Percentiles rank a stretch among this genome's conserved stretches.
Conservation (phyloP, 1,140 invertebrate genomes). For the Megathymus violae region DNA sequence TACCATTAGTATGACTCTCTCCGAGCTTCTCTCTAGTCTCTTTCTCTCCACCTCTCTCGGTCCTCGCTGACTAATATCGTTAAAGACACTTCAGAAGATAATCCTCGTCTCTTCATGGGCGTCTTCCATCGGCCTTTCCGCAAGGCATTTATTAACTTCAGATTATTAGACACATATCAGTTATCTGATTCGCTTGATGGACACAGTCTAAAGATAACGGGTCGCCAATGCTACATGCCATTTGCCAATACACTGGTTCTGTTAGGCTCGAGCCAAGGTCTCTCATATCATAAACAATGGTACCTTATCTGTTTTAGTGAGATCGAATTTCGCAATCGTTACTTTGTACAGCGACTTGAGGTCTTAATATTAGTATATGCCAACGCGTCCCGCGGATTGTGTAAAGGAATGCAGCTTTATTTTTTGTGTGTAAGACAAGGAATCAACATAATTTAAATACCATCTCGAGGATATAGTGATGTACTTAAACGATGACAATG, state of each 20-base stretch:
- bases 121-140: background rate
- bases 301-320: constrained; percentile 21
- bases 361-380: constrained; percentile 3
- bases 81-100: no score
- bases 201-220: constrained; percentile 7
- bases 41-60: no score
- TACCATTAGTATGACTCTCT: no score
- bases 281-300: constrained; percentile 17
- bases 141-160: background rate
- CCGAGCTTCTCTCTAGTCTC: no score
- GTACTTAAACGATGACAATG: no score
- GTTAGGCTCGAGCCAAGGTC: constrained; percentile 12
- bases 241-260: constrained; percentile 28
- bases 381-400: constrained; percentile 6
- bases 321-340: constrained; percentile 18
- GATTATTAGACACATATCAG: background rate
- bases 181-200: constrained; percentile 9
- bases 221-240: constrained; percentile 6
- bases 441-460: background rate
- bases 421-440: constrained; percentile 11
- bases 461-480: background rate
- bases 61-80: no score
- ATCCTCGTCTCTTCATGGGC: no score
- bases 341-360: constrained; percentile 5
- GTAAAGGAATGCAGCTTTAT: constrained; percentile 5